Evolutionary conservation across 2,113 vertebrate genomes (phyloP).

Genomic region (Hippocampus mohnikei): DNA sequence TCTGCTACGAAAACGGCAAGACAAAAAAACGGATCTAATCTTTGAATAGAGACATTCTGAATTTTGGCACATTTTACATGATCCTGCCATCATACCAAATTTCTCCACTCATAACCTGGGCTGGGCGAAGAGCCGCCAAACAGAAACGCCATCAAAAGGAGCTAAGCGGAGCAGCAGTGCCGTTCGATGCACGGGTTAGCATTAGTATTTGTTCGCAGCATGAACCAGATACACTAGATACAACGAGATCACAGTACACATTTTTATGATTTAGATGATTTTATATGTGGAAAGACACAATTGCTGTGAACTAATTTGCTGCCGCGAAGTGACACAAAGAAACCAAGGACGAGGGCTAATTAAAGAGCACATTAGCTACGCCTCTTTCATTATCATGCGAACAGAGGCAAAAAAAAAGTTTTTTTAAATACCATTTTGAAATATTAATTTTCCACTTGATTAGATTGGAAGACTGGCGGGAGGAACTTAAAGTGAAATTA

Average conservation of each 20-base stretch:
- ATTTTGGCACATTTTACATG: too few species aligned
- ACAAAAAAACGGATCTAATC: too few species aligned
- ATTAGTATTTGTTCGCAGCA: not conserved
- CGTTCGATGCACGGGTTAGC: not conserved
- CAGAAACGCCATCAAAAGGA: not conserved
- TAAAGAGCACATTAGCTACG: constrained; percentile 32
- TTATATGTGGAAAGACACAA: not conserved
- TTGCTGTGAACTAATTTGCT: not conserved
- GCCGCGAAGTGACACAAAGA: not conserved
- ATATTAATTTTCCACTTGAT: constrained; percentile 67
- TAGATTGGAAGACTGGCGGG: constrained; percentile 60
- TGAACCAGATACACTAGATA: not conserved
- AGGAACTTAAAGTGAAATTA: constrained; percentile 62
- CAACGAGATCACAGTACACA: not conserved
- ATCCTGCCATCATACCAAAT: too few species aligned
- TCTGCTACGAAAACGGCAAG: too few species aligned
- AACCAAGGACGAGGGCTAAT: constrained; percentile 35
- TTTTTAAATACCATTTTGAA: constrained; percentile 53
- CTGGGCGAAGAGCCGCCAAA: too few species aligned
- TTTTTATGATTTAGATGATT: not conserved
- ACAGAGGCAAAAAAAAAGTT: constrained; percentile 28
- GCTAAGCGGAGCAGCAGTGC: not conserved
- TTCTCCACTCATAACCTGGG: too few species aligned
- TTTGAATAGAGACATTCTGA: too few species aligned
- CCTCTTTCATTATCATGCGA: constrained; percentile 50